A percentile compares a stretch with the other conserved stretches of the same genome.
phyloP scores from a whole-genome alignment of 2,888 invertebrate genomes.

The Eristalis tenax region DNA sequence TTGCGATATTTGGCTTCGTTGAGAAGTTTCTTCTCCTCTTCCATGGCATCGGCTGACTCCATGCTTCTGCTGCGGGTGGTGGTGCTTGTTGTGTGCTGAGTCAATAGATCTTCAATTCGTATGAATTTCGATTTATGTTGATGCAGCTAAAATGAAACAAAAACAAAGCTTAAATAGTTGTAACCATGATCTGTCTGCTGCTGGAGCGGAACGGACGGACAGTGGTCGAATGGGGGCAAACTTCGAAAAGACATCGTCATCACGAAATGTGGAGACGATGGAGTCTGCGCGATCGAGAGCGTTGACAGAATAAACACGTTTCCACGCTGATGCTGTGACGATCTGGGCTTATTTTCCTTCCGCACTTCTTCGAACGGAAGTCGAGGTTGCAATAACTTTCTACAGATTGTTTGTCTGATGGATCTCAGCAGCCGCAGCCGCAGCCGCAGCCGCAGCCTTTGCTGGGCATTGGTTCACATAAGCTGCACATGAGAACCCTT shows the following conservation, averaged over 20 bases:
- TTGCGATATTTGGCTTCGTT: slow-evolving; percentile 91
- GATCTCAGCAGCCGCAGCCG: not conserved
- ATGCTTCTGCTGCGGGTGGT: slow-evolving; percentile 72
- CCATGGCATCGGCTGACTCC: slow-evolving; percentile 80
- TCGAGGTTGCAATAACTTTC: not conserved
- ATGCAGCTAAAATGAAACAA: slow-evolving; percentile 45
- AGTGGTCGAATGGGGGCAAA: not conserved
- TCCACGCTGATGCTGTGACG: not conserved
- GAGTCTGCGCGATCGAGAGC: not conserved
- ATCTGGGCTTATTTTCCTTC: not conserved
- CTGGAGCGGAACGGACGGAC: not conserved
- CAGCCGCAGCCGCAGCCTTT: not conserved
- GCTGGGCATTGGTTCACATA: not conserved
- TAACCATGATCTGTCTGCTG: not conserved
- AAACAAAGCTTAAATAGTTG: not conserved
- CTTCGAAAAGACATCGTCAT: not conserved
- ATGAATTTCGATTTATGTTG: slow-evolving; percentile 47
- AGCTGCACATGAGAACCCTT: not conserved
- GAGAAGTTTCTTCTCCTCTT: slow-evolving; percentile 90
- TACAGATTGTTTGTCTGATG: not conserved
- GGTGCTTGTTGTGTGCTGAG: slow-evolving; percentile 7
- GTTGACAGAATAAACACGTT: not conserved
- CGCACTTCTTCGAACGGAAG: not conserved
- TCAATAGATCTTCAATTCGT: slow-evolving; percentile 46
- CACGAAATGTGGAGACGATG: not conserved